Evolutionary conservation across 2,113 vertebrate genomes (phyloP).

Genomic region (Salvelinus fontinalis): DNA sequence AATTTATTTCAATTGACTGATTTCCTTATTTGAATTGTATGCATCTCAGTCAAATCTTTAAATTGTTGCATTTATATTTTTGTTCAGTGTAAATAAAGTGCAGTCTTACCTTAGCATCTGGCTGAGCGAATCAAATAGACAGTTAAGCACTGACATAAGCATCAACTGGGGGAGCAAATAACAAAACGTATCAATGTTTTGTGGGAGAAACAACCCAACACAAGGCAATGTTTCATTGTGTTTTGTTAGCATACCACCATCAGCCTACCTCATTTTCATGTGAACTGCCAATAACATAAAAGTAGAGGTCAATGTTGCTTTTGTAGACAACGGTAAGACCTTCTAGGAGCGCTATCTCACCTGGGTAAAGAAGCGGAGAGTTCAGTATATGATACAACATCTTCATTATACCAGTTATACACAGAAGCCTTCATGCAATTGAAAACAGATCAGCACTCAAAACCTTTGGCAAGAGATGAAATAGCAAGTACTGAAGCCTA

Average conservation of each 20-base stretch:
- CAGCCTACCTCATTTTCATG: conserved; percentile 89
- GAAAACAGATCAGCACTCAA: neutral
- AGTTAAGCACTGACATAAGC: conserved; percentile 92
- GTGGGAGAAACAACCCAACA: neutral
- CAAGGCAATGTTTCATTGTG: neutral
- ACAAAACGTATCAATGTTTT: conserved; percentile 2
- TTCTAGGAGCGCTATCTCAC: conserved; percentile 91
- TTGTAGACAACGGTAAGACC: conserved; percentile 94
- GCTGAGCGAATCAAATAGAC: conserved; percentile 91
- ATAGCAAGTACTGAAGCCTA: too few species aligned
- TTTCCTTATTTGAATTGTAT: too few species aligned
- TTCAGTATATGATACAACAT: neutral
- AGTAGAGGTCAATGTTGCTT: conserved; percentile 94
- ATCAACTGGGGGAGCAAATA: conserved; percentile 78
- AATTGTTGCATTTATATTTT: too few species aligned
- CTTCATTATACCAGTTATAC: neutral
- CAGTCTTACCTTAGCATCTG: conserved; percentile 87
- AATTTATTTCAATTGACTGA: too few species aligned
- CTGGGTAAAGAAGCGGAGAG: conserved; percentile 55
- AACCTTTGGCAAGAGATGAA: neutral
- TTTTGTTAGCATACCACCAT: neutral
- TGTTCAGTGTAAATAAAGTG: neutral
- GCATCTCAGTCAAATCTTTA: too few species aligned
- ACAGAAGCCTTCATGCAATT: neutral
- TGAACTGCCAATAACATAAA: conserved; percentile 94